A percentile compares a stretch with the other conserved stretches of the same genome.
phyloP scores from a whole-genome alignment of 1,140 invertebrate genomes.

The Drosophila paulistorum region DNA sequence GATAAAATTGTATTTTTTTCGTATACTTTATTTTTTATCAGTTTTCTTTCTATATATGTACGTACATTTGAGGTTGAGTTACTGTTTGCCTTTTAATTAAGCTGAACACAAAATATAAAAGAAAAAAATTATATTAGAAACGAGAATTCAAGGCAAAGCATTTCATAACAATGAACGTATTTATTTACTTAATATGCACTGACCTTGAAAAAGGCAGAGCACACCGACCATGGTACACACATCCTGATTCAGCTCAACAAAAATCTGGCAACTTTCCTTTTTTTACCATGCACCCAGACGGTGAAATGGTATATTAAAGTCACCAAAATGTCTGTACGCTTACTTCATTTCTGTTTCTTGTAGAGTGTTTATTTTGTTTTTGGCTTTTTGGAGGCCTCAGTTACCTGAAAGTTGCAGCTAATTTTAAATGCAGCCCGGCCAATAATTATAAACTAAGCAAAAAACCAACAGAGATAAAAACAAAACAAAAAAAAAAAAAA shows the following conservation, averaged over 20 bases:
- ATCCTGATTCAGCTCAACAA: neutral
- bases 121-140: conserved; percentile 16
- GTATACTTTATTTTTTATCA: conserved; percentile 36
- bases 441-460: conserved; percentile 43
- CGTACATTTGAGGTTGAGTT: conserved; percentile 43
- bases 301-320: no score
- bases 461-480: conserved; percentile 8
- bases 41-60: conserved; percentile 23
- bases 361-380: conserved; percentile 2
- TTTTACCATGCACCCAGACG: no score
- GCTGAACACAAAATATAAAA: conserved; percentile 64
- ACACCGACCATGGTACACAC: neutral
- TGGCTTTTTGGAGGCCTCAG: neutral
- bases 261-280: conserved; percentile 55
- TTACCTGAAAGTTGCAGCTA: conserved; percentile 46
- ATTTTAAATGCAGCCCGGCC: conserved; percentile 54
- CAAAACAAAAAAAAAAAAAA: conserved; percentile 23
- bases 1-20: conserved; percentile 36
- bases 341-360: conserved; percentile 8
- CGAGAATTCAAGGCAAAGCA: conserved; percentile 43
- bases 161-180: conserved; percentile 22
- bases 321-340: no score
- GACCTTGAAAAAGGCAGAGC: conserved; percentile 26
- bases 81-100: conserved; percentile 80
- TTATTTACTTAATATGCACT: conserved; percentile 57